phyloP scores from a whole-genome alignment of 2,888 invertebrate species.

The Mesorhabditis sp. region DNA sequence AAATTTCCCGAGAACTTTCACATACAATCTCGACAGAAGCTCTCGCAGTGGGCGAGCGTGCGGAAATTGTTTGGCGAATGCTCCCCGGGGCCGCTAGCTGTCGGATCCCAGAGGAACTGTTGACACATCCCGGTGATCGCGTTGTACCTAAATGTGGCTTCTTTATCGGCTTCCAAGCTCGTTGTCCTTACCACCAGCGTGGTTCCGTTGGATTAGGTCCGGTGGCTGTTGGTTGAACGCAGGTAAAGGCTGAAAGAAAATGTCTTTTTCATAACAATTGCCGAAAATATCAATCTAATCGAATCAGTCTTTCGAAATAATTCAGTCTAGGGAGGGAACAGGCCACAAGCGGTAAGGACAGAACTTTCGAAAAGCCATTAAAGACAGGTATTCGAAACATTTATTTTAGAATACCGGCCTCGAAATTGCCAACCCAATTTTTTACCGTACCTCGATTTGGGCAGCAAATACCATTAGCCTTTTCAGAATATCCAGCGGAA shows the following conservation, averaged over 20 bases:
- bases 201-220: constrained; percentile 49
- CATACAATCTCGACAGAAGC: constrained; percentile 41
- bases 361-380: too few relatives aligned
- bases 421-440: too few relatives aligned
- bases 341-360: too few relatives aligned
- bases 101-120: constrained; percentile 48
- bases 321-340: too few relatives aligned
- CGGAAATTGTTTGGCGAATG: constrained; percentile 47
- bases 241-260: constrained; percentile 32
- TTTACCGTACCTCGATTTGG: constrained; percentile 29
- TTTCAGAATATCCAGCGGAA: constrained; percentile 38
- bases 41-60: constrained; percentile 44
- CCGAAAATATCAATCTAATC: neutral
- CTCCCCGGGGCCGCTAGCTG: constrained; percentile 37
- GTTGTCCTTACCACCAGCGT: constrained; percentile 37
- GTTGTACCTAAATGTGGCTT: constrained; percentile 17
- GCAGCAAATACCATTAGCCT: constrained; percentile 45
- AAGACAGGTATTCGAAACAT: too few relatives aligned
- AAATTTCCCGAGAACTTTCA: neutral
- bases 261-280: neutral
- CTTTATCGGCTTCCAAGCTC: neutral
- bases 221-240: constrained; percentile 44
- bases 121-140: constrained; percentile 38
- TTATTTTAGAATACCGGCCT: too few relatives aligned
- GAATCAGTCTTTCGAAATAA: too few relatives aligned